A percentile compares a stretch with the other conserved stretches of the same genome.
These are phyloP conservation scores for Psittacus erithacus DNA, from an alignment of 2,113 vertebrate genomes.

Conservation along the genomic window DNA sequence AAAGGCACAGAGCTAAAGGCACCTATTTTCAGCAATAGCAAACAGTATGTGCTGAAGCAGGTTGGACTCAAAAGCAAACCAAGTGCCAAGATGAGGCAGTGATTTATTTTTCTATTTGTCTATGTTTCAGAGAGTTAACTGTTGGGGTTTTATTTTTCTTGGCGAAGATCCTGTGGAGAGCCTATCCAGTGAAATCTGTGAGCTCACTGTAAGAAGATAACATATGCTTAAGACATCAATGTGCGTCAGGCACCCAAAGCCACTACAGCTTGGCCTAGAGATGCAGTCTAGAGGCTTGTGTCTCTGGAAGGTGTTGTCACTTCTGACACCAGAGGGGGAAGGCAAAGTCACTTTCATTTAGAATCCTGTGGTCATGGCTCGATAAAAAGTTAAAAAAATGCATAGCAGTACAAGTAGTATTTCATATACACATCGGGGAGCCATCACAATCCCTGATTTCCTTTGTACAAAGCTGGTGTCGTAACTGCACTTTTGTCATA, in stretches of 20 bases:
- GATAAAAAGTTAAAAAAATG: not conserved
- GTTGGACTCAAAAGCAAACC: not conserved
- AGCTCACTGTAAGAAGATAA: accelerated
- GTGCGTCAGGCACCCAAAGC: not conserved
- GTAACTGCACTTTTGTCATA: not conserved
- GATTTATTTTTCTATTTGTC: not conserved
- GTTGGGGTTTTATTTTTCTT: accelerated
- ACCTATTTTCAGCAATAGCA: not conserved
- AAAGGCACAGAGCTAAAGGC: not conserved
- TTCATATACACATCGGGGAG: accelerated
- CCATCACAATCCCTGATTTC: not conserved
- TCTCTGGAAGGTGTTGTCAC: not conserved
- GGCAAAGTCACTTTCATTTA: not conserved
- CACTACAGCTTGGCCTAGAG: accelerated
- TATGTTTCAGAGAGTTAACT: not conserved
- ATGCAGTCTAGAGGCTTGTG: not conserved
- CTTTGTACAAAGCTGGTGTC: not conserved
- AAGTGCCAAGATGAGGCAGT: not conserved
- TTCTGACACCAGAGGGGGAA: not conserved
- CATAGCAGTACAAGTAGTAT: not conserved
- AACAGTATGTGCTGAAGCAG: not conserved
- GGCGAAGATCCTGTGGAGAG: not conserved
- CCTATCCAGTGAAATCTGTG: not conserved
- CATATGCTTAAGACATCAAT: not conserved
- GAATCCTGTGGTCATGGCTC: not conserved